Evolutionary conservation across 2,113 vertebrate genomes (phyloP).

Genomic region (Epinephelus cyanopodus): DNA sequence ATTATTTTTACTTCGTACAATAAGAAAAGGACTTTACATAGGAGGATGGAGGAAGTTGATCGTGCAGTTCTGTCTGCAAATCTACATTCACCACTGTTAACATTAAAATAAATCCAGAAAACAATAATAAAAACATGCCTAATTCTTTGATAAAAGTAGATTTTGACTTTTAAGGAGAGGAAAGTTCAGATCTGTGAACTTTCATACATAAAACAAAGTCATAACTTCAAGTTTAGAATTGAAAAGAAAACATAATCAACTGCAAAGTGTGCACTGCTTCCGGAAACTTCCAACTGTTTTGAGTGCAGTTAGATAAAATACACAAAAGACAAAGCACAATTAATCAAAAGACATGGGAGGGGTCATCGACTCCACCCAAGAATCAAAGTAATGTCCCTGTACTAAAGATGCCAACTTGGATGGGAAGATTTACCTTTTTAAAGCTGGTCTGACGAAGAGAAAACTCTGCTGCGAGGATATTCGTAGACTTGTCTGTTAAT

Average conservation of each 20-base stretch:
- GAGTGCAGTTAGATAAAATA: background rate
- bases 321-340: conserved; percentile 23
- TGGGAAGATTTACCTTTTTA: conserved; percentile 52
- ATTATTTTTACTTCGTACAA: background rate
- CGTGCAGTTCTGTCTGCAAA: background rate
- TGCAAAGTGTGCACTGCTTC: background rate
- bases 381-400: conserved; percentile 7
- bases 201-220: background rate
- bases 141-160: background rate
- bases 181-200: background rate
- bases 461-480: conserved; percentile 3
- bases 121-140: background rate
- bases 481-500: background rate
- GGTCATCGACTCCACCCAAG: conserved; percentile 63
- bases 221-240: background rate
- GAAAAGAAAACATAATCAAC: background rate
- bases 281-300: background rate
- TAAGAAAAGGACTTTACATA: background rate
- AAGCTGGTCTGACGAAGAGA: background rate
- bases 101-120: background rate
- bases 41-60: no score
- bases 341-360: conserved; percentile 49
- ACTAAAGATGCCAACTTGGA: background rate
- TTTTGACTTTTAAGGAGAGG: background rate
- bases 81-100: background rate